Conservation (phyloP, 2,888 invertebrate species). For the Nephrocerus scutellatus region DNA sequence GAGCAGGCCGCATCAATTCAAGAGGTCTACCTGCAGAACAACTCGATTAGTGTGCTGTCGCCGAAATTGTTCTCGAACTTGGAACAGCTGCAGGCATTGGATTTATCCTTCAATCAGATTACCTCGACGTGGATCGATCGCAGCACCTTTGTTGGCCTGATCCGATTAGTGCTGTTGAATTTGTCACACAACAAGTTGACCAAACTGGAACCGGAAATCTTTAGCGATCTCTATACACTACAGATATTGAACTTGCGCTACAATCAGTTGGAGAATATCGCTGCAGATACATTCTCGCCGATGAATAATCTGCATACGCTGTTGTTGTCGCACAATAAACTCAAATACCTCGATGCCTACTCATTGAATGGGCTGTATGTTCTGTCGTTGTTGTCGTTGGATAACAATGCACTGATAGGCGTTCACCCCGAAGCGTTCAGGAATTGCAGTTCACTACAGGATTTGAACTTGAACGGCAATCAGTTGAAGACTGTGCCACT, state of each 20-base stretch:
- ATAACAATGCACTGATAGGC: conserved; percentile 76
- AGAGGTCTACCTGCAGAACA: conserved; percentile 86
- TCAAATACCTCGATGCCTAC: conserved; percentile 76
- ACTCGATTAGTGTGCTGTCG: conserved; percentile 79
- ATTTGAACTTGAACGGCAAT: conserved; percentile 84
- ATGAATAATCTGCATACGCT: conserved; percentile 89
- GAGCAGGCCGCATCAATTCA: conserved; percentile 72
- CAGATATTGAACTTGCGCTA: conserved; percentile 80
- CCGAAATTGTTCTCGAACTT: conserved; percentile 80
- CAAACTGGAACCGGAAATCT: conserved; percentile 73
- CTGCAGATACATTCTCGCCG: conserved; percentile 80
- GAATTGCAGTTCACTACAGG: conserved; percentile 84
- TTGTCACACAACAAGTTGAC: conserved; percentile 77
- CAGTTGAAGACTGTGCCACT: conserved; percentile 70
- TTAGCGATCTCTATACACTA: conserved; percentile 76
- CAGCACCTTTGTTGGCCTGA: conserved; percentile 78
- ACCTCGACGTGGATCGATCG: conserved; percentile 81
- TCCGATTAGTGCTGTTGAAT: conserved; percentile 79
- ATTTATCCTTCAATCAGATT: conserved; percentile 78
- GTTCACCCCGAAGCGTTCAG: conserved; percentile 83
- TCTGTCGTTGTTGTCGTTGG: conserved; percentile 73
- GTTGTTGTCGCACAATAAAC: conserved; percentile 76
- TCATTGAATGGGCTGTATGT: conserved; percentile 84
- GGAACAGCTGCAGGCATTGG: conserved; percentile 71
- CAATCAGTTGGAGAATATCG: conserved; percentile 75